These are phyloP conservation scores for Circaetus gallicus DNA, from an alignment of 2,113 vertebrate genomes.

Conservation along the genomic window DNA sequence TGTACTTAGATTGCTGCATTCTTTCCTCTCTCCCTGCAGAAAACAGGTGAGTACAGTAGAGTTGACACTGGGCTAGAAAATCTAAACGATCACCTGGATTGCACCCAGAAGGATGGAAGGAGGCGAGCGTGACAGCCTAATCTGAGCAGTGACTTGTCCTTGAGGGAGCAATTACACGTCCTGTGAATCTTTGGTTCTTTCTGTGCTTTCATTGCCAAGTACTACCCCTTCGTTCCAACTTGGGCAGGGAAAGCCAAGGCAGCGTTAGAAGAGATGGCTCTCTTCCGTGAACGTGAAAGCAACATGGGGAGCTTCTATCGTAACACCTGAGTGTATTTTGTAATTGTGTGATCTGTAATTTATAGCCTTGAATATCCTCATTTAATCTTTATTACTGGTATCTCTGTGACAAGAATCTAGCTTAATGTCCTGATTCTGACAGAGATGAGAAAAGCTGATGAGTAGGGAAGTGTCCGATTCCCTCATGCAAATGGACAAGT, in stretches of 20 bases:
- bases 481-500: neutral
- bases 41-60: neutral
- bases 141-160: neutral
- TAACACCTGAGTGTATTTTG: neutral
- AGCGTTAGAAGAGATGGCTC: neutral
- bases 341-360: neutral
- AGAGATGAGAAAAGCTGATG: neutral
- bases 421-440: neutral
- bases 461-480: neutral
- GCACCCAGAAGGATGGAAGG: neutral
- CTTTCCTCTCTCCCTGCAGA: neutral
- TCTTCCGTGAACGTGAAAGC: neutral
- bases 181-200: neutral
- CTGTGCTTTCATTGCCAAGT: neutral
- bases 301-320: neutral
- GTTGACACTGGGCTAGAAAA: neutral
- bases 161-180: neutral
- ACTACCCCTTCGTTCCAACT: neutral
- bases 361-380: neutral
- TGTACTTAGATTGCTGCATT: too few relatives aligned
- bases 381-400: neutral
- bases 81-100: neutral
- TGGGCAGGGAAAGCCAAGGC: neutral
- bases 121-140: neutral
- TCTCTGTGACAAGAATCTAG: neutral